These are phyloP conservation scores for Drosophila niveifrons DNA, from an alignment of 2,888 invertebrate species.

Conservation along the genomic window DNA sequence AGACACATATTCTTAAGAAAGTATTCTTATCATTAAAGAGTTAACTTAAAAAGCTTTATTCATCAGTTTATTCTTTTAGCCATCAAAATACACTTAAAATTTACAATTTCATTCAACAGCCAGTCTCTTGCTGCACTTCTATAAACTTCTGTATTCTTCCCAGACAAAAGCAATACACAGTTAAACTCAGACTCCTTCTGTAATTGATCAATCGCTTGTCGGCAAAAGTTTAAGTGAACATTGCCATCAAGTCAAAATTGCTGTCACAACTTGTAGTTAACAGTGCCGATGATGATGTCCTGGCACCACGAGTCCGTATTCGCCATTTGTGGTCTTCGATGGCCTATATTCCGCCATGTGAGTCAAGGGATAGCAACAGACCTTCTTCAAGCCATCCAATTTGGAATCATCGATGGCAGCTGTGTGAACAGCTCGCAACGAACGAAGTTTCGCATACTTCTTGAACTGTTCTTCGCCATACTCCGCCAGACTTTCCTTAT, in stretches of 20 bases:
- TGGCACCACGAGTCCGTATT: conserved; percentile 49
- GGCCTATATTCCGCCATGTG: conserved; percentile 26
- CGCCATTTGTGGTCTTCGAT: conserved; percentile 50
- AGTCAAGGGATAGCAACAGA: conserved; percentile 19
- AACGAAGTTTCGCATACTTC: conserved; percentile 31
- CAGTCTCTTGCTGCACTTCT: too few relatives aligned
- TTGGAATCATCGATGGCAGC: not conserved
- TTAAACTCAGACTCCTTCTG: not conserved
- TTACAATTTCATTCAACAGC: not conserved
- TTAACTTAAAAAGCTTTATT: too few relatives aligned
- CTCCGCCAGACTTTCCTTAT: conserved; percentile 35
- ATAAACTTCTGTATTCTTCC: not conserved
- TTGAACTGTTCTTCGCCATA: conserved; percentile 44
- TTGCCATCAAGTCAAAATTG: not conserved
- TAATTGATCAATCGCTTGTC: not conserved
- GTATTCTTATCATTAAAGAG: too few relatives aligned
- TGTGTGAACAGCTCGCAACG: conserved; percentile 4
- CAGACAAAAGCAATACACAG: not conserved
- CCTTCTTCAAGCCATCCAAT: not conserved
- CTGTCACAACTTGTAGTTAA: not conserved
- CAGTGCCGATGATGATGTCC: conserved; percentile 35
- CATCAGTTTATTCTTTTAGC: not conserved
- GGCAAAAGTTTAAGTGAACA: conserved; percentile 6
- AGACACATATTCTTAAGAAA: too few relatives aligned
- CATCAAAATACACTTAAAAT: not conserved